Evolutionary conservation across 1,140 invertebrate genomes (phyloP), one percentile per base, ranked within the genome.

Genomic region (Drosophila nasuta): DNA sequence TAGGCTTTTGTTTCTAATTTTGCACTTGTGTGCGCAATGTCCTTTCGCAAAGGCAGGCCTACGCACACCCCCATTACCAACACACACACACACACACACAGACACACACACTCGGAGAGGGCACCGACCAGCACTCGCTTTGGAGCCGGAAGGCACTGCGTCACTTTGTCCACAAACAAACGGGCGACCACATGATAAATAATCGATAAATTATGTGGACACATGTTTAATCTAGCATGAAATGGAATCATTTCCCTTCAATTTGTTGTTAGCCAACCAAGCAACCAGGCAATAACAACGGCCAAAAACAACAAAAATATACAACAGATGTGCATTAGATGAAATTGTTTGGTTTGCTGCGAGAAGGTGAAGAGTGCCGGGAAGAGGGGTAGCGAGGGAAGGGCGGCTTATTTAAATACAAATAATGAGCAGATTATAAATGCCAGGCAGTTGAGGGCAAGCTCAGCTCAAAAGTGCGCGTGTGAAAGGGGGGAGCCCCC

Each of bases 191-290:
- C 85, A 89, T 89, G 85, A 89, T 89, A 89, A 89, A 89, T 89
- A 91, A 91, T 91, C 90, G 90, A 91, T 91, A 91, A 91, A 91
- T 90, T 87, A 91, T 91, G 82, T 91, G 90, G 85, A 91, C 90
- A 91, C 85, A 89, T 91, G 90, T 91, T 91, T 83, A 91, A 91
- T 91, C 89, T 91, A 91, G 80, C 90, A 90, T 91, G 82, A 91
- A 91, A 91, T 91, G 78, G 90, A 91, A 91, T 91, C 85, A 91
- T 91, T 91, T 91, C 89, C 90, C 85, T 87, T 87, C 90, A 91
- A 91, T 91, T 91, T 91, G 86, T 91, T 91, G 82, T 81, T 85
- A 75, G 81, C 75, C 77, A 74, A 71, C 71, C 76, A 66, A 77
- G 60, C 73, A 77, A 48, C 49, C 38, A n/a, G 15, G 41, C 38